Conservation (phyloP, 2,113 vertebrate genomes). For the Trinectes maculatus region DNA sequence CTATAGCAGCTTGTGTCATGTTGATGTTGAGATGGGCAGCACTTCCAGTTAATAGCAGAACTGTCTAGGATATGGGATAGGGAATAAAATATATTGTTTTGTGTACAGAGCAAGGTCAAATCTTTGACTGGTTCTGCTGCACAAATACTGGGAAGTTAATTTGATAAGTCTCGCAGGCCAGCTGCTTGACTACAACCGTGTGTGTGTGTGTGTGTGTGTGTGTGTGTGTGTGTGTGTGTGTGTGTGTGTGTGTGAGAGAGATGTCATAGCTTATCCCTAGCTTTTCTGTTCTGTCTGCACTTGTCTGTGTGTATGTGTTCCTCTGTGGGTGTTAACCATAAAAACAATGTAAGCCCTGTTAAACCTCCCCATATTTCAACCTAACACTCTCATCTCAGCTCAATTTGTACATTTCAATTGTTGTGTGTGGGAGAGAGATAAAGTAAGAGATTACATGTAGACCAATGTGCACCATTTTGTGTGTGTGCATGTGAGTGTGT, state of each 20-base stretch:
- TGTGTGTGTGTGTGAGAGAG: background rate
- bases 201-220: constrained; percentile 3
- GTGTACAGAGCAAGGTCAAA: constrained; percentile 1
- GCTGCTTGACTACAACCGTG: constrained; percentile 20
- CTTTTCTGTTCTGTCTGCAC: constrained; percentile 43
- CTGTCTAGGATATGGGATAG: background rate
- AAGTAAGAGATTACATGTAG: constrained; percentile 37
- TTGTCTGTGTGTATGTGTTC: constrained; percentile 30
- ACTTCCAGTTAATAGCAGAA: constrained; percentile 10
- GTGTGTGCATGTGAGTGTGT: constrained; percentile 3
- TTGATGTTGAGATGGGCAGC: constrained; percentile 1
- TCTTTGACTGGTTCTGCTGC: constrained; percentile 25
- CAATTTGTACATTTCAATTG: constrained; percentile 51
- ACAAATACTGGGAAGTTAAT: constrained; percentile 23
- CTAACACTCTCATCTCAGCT: constrained; percentile 50
- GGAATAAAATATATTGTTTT: constrained; percentile 12
- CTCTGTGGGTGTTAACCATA: constrained; percentile 65
- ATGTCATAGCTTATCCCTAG: constrained; percentile 35
- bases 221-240: background rate
- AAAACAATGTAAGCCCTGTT: constrained; percentile 65
- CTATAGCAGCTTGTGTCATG: background rate
- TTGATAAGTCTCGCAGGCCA: constrained; percentile 28
- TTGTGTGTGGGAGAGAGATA: constrained; percentile 57
- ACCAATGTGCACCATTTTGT: constrained; percentile 1
- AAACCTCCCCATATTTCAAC: constrained; percentile 64